Evolutionary conservation across 1,140 invertebrate genomes (phyloP).

Genomic region (Megalonaias nervosa): DNA sequence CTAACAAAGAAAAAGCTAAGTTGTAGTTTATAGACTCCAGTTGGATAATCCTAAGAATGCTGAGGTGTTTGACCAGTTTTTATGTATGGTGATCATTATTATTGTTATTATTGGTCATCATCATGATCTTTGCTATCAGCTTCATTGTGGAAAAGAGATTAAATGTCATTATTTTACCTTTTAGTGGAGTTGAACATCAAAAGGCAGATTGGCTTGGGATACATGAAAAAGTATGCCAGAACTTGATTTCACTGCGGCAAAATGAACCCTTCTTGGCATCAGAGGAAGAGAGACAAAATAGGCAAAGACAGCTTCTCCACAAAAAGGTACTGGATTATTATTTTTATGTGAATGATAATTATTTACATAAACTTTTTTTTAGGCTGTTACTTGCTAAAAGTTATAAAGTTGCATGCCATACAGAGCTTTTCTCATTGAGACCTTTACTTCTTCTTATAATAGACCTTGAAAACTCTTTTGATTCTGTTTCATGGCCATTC

Average conservation of each 20-base stretch:
- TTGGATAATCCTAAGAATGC: too few relatives aligned
- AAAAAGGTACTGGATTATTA: constrained; percentile 48
- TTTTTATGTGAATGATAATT: neutral
- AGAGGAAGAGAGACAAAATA: constrained; percentile 67
- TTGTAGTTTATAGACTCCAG: too few relatives aligned
- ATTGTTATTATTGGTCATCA: too few relatives aligned
- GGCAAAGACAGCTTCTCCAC: constrained; percentile 50
- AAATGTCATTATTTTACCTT: constrained; percentile 9
- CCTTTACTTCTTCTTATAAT: too few relatives aligned
- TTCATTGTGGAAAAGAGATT: too few relatives aligned
- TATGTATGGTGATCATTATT: too few relatives aligned
- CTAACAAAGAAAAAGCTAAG: too few relatives aligned
- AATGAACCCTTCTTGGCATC: constrained; percentile 68
- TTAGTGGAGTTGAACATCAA: constrained; percentile 70
- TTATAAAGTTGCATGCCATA: neutral
- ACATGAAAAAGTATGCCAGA: constrained; percentile 71
- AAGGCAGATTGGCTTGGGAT: constrained; percentile 70
- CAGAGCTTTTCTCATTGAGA: neutral
- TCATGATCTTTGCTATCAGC: too few relatives aligned
- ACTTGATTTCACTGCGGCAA: constrained; percentile 62
- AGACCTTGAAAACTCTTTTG: too few relatives aligned
- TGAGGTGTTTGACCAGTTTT: too few relatives aligned
- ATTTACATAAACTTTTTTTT: neutral
- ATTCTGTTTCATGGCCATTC: too few relatives aligned
- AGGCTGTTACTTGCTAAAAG: neutral